A percentile compares a stretch with the other conserved stretches of the same genome.
Conservation (phyloP, 2,113 vertebrate species). For the Pseudopodoces humilis region DNA sequence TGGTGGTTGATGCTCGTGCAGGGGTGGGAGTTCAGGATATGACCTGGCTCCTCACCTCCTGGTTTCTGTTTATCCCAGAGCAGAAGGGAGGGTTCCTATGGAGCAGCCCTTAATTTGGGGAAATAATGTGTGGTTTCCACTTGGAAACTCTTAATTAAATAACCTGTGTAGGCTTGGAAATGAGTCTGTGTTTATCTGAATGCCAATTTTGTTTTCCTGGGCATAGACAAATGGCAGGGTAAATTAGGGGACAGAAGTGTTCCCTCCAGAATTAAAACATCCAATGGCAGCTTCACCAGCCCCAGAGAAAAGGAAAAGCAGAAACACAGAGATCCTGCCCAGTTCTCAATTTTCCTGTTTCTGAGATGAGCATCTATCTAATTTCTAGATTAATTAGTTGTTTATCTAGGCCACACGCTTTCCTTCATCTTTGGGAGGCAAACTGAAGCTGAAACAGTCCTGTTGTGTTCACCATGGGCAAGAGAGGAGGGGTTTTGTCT, state of each 20-base stretch:
- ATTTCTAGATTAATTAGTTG: neutral
- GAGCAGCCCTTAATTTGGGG: neutral
- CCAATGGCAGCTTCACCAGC: neutral
- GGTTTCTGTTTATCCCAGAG: neutral
- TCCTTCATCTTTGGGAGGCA: neutral
- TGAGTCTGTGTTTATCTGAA: slow-evolving; percentile 24
- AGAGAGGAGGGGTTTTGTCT: neutral
- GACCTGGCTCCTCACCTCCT: neutral
- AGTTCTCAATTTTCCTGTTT: neutral
- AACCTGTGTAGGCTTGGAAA: neutral
- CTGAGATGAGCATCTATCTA: neutral
- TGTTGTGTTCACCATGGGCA: neutral
- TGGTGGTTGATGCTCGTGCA: neutral
- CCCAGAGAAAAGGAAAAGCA: neutral
- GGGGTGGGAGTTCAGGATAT: neutral
- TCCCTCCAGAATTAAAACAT: neutral
- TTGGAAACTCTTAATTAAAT: slow-evolving; percentile 48
- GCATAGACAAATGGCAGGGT: neutral
- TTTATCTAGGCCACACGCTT: neutral
- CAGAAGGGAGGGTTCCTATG: neutral
- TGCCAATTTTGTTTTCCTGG: neutral
- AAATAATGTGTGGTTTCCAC: neutral
- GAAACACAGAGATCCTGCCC: neutral
- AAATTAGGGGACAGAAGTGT: neutral
- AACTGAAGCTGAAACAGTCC: neutral